A percentile compares a stretch with the other conserved stretches of the same genome.
Conservation (phyloP, 2,797 vertebrate genomes). For the Sphenopsis melanotis region DNA sequence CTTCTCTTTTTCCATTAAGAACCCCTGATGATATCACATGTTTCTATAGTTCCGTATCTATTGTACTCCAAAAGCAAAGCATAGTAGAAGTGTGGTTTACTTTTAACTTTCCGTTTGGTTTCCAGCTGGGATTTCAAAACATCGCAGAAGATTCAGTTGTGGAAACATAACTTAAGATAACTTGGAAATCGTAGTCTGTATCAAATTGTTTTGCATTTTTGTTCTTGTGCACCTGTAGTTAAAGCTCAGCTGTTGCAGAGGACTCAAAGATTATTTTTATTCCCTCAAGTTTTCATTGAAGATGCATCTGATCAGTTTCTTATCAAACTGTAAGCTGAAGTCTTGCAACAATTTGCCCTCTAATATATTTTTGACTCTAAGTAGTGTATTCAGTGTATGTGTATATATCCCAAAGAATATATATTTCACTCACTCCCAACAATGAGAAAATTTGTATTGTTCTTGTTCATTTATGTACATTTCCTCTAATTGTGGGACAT, state of each 20-base stretch:
- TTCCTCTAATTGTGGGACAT: not conserved
- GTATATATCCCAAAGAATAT: not conserved
- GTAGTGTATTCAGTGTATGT: not conserved
- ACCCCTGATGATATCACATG: not conserved
- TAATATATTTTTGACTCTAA: not conserved
- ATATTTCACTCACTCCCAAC: not conserved
- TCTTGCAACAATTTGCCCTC: not conserved
- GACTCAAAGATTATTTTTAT: not conserved
- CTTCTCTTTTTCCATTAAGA: not conserved
- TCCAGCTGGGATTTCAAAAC: not conserved
- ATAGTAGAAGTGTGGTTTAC: not conserved
- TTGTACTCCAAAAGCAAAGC: not conserved
- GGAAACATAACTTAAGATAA: not conserved
- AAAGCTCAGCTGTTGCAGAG: not conserved
- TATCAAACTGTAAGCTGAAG: not conserved
- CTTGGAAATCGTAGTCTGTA: not conserved
- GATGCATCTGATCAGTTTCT: not conserved
- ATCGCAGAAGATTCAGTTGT: not conserved
- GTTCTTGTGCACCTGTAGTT: not conserved
- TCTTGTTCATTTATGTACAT: not conserved
- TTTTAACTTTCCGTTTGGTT: not conserved
- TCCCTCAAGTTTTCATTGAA: not conserved
- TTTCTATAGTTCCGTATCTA: not conserved
- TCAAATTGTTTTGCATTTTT: not conserved
- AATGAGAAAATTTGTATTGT: constrained; percentile 16